Evolutionary conservation across 2,113 vertebrate species (phyloP), one percentile per base, ranked within the genome.

Genomic region (Corvus moneduloides): DNA sequence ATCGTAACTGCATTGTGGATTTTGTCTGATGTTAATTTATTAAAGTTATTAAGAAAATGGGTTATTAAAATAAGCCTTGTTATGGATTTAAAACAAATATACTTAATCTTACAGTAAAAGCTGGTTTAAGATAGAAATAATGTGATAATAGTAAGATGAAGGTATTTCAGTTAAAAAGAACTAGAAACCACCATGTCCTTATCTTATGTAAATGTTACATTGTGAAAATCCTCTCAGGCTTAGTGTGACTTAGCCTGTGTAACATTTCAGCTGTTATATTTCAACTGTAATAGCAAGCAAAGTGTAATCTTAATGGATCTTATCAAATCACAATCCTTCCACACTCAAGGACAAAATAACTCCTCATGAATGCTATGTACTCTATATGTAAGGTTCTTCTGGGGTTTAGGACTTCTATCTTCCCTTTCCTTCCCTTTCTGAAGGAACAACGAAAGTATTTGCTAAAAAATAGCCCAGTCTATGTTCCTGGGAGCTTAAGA

Each of bases 151-250:
- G 85, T 89, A 78, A 74, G 35, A 89, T 92, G 89, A 96, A 97
- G 56, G 73, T 89, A 87, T 95, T 97, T 92, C 72, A 71, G 78
- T 94, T 93, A 79, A 94, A 97, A 97, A 94, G 92, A 84, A 90
- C 58, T 64, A 95, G 95, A 97, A 95, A 87, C 56, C 58, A 69
- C 43, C 17, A 49, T 55, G 23, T 90, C 87, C 92, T 96, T 97
- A 90, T 97, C 93, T 97, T 76, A 78, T 75, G 59, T 88, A 96
- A 94, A 95, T 95, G 82, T 48, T 88, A 87, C 56, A 92, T 86
- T 80, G 92, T 90, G 96, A 93, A 97, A 97, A 97, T 97, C 92
- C 78, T 96, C 82, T 67, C 87, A 96, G 93, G 88, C 79, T 97
- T 91, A 97, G 51, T 77, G 51, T 93, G 87, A 95, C 69, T 94